Conservation (phyloP, 2,888 invertebrate genomes). For the Esperia sulphurella region DNA sequence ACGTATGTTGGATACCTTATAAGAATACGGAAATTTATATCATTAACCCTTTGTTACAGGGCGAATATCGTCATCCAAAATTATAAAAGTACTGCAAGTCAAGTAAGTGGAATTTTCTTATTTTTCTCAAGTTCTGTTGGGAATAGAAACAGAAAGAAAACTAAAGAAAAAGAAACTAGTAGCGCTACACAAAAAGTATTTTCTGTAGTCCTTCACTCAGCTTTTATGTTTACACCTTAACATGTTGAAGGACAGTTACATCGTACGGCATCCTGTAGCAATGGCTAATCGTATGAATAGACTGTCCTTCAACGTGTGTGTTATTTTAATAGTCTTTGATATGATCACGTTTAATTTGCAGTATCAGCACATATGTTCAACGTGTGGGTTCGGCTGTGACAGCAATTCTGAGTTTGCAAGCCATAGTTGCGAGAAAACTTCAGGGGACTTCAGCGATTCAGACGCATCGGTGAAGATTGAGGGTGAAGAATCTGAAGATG, state of each 20-base stretch:
- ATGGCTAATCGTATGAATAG: no score
- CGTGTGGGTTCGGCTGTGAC: constrained; percentile 30
- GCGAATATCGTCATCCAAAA: constrained; percentile 54
- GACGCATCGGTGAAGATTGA: constrained; percentile 35
- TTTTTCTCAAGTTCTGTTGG: not conserved
- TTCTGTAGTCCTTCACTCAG: no score
- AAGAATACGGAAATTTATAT: no score
- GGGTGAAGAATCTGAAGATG: constrained; percentile 23
- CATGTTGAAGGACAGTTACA: no score
- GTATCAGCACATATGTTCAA: constrained; percentile 21
- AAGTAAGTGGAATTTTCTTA: constrained; percentile 29
- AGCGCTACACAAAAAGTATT: no score
- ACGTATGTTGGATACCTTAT: no score
- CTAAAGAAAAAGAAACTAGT: no score
- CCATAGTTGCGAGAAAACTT: constrained; percentile 19
- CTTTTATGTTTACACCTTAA: no score
- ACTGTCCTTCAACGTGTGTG: no score
- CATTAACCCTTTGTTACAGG: constrained; percentile 42
- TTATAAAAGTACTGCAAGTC: constrained; percentile 23
- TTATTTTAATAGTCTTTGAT: not conserved
- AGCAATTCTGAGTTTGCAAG: constrained; percentile 18
- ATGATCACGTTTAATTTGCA: constrained; percentile 11
- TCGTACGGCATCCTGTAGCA: no score
- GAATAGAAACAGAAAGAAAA: no score
- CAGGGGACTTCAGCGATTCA: constrained; percentile 28